A percentile compares a stretch with the other conserved stretches of the same genome.
phyloP scores from a whole-genome alignment of 92 coral and sea anemone species.

The Palythoa grandiflora region DNA sequence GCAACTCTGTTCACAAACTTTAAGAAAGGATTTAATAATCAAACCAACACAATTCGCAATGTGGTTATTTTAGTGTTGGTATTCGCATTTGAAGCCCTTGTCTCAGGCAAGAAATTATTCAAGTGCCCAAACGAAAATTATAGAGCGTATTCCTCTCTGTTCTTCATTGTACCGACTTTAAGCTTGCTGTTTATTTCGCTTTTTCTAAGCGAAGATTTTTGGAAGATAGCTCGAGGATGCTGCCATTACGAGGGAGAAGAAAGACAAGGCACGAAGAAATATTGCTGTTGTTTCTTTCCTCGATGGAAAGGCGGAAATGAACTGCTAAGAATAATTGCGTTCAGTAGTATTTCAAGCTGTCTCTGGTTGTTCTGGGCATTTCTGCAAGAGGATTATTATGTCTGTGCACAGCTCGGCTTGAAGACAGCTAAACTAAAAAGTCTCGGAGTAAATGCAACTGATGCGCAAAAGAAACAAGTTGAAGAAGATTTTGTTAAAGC shows the following conservation, averaged over 20 bases:
- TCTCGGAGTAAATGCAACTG: slow-evolving; percentile 59
- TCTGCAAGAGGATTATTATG: slow-evolving; percentile 72
- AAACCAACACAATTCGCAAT: slow-evolving; percentile 72
- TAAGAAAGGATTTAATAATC: slow-evolving; percentile 66
- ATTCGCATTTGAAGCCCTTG: slow-evolving; percentile 75
- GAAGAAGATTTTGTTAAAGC: slow-evolving; percentile 72
- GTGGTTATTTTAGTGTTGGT: slow-evolving; percentile 69
- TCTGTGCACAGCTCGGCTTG: slow-evolving; percentile 71
- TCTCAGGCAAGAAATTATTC: slow-evolving; percentile 60
- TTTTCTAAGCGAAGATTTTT: slow-evolving; percentile 72
- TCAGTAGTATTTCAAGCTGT: slow-evolving; percentile 62
- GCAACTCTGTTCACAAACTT: slow-evolving; percentile 75
- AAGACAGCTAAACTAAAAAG: slow-evolving; percentile 59
- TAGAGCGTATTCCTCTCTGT: slow-evolving; percentile 64
- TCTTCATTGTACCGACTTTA: slow-evolving; percentile 74
- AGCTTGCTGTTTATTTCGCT: slow-evolving; percentile 64
- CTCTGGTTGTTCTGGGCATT: slow-evolving; percentile 88
- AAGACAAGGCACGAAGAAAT: slow-evolving; percentile 46
- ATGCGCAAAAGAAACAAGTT: slow-evolving; percentile 51
- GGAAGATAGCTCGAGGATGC: slow-evolving; percentile 72
- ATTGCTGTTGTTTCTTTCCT: slow-evolving; percentile 72
- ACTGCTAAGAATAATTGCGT: slow-evolving; percentile 53
- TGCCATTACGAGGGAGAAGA: slow-evolving; percentile 67
- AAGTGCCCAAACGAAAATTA: slow-evolving; percentile 70
- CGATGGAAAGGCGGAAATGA: slow-evolving; percentile 82